phyloP scores from a whole-genome alignment of 2,888 invertebrate genomes.

The Scotopteryx bipunctaria region DNA sequence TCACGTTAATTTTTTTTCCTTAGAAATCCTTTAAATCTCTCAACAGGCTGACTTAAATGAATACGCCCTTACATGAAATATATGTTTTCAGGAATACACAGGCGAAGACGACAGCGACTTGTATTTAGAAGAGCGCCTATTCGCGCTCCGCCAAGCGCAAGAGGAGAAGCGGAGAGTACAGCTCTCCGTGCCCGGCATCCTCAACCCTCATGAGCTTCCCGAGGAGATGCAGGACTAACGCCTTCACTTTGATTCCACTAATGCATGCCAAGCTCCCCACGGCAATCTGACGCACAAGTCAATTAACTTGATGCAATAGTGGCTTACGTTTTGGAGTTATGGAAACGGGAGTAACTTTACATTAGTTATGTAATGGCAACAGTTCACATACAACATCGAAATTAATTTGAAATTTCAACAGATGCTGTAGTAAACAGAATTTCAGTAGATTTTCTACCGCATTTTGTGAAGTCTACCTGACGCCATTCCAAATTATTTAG shows the following conservation, averaged over 20 bases:
- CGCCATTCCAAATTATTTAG: slow-evolving; percentile 4
- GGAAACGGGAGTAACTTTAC: slow-evolving; percentile 26
- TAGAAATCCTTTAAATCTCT: too few relatives aligned
- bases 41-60: too few relatives aligned
- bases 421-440: neutral
- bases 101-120: slow-evolving; percentile 99
- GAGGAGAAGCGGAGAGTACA: slow-evolving; percentile 96
- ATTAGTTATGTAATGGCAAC: slow-evolving; percentile 50
- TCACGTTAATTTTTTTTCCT: too few relatives aligned
- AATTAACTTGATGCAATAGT: slow-evolving; percentile 11
- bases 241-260: slow-evolving; percentile 2
- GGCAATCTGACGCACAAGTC: slow-evolving; percentile 3
- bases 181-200: slow-evolving; percentile 97
- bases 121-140: slow-evolving; percentile 98
- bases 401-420: slow-evolving; percentile 6
- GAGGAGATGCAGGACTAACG: slow-evolving; percentile 96
- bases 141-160: slow-evolving; percentile 94
- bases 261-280: slow-evolving; percentile 23
- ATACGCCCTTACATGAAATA: neutral
- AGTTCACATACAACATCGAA: slow-evolving; percentile 47
- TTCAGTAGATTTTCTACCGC: slow-evolving; percentile 8
- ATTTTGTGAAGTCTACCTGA: neutral
- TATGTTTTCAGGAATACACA: slow-evolving; percentile 92
- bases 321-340: slow-evolving; percentile 4
- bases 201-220: slow-evolving; percentile 97